Percentiles rank a stretch among this genome's conserved stretches.
Conservation (phyloP, 2,888 invertebrate genomes). For the Chrysotoxum bicinctum region DNA sequence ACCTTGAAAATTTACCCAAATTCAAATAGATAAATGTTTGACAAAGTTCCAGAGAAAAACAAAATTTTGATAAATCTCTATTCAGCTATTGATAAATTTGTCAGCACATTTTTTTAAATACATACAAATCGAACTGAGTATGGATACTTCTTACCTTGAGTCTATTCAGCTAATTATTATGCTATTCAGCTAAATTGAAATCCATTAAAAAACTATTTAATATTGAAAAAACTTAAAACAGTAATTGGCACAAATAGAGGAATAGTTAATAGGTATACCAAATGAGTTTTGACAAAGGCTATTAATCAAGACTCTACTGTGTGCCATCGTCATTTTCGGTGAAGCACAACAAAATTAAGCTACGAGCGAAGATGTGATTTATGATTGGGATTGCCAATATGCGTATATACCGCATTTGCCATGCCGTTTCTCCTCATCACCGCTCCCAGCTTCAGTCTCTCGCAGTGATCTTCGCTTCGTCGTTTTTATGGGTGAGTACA, state of each 20-base stretch:
- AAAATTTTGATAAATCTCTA: neutral
- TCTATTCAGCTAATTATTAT: conserved; percentile 14
- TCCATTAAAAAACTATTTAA: neutral
- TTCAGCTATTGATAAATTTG: neutral
- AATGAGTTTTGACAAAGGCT: conserved; percentile 5
- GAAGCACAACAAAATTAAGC: conserved; percentile 41
- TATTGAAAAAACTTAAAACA: neutral
- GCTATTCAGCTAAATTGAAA: conserved; percentile 1
- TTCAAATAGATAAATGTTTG: neutral
- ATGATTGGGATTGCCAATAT: conserved; percentile 64
- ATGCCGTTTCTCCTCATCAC: neutral
- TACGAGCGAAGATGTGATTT: conserved; percentile 61
- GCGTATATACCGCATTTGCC: conserved; percentile 12
- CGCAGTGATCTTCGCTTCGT: conserved; percentile 35
- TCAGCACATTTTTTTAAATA: neutral
- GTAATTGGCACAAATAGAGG: neutral
- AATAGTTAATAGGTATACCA: neutral
- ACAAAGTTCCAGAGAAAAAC: neutral
- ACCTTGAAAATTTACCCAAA: neutral
- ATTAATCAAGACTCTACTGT: conserved; percentile 28
- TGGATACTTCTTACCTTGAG: neutral
- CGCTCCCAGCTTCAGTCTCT: neutral
- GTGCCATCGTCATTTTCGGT: neutral
- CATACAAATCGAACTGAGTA: neutral
- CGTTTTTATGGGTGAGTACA: conserved; percentile 68